These are phyloP conservation scores for Coelinius sp. DNA, from an alignment of 2,888 invertebrate species.

Conservation along the genomic window DNA sequence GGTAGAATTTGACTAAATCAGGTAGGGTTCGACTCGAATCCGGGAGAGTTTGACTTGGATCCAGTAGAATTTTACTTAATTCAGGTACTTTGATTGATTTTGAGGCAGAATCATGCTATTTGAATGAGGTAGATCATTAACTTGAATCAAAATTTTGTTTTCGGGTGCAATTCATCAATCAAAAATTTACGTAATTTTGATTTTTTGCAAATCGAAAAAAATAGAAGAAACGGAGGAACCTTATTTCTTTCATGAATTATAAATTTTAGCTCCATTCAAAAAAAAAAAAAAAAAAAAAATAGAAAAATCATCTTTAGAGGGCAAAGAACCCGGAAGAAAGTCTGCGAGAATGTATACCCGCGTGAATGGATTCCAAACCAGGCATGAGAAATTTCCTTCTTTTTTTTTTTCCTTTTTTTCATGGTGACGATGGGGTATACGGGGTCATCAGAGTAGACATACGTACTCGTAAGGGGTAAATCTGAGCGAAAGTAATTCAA, in stretches of 20 bases:
- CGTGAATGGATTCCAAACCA: slow-evolving; percentile 69
- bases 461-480: slow-evolving; percentile 28
- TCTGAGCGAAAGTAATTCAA: slow-evolving; percentile 31
- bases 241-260: neutral
- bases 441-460: slow-evolving; percentile 27
- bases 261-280: too few species aligned
- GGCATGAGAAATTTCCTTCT: slow-evolving; percentile 55
- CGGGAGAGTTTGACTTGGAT: too few species aligned
- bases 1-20: too few species aligned
- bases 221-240: neutral
- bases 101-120: too few species aligned
- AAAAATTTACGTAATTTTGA: too few species aligned
- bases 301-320: slow-evolving; percentile 18
- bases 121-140: too few species aligned
- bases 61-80: too few species aligned
- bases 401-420: slow-evolving; percentile 18
- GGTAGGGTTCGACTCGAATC: too few species aligned
- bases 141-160: too few species aligned
- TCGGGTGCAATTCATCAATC: too few species aligned
- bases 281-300: neutral
- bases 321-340: slow-evolving; percentile 64
- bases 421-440: slow-evolving; percentile 26
- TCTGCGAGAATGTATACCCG: slow-evolving; percentile 57
- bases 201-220: too few species aligned
- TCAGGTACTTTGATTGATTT: too few species aligned